Base-by-base conservation (phyloP, 2,888 invertebrate species). In the Heliconius hortense region DNA sequence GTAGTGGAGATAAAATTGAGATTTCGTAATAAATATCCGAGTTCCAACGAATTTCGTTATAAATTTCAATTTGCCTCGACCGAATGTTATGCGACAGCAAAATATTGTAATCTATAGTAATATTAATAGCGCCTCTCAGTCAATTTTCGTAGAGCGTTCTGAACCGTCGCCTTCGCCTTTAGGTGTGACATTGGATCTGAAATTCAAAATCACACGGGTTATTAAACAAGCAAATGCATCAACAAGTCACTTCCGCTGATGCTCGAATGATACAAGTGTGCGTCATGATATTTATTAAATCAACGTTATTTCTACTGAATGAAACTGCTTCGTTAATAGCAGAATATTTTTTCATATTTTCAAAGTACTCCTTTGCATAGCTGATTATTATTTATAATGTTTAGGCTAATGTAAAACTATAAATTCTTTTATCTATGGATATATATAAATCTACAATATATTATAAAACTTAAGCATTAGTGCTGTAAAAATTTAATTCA, bases 101-200 rank as follows among this genome's bases (percentile, higher is more conserved):
- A 66, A 77, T 77, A 85, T 83, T 83, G 82, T 73, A 79, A 75
- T 79, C 78, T 79, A 83, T 79, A 80, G 82, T 79, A 80, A 81
- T 81, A 81, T 89, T 84, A 92, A 85, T 89, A 93, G 86, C 92
- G 92, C 84, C 88, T 90, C 85, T 94, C 94, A 94, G 94, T 93
- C 90, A 93, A 87, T 87, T 92, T 94, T 92, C 89, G 89, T 88
- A 94, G 92, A 86, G 94, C 94, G 88, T 93, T 94, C 93, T 94
- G 94, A 85, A 94, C 94, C 83, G 93, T 94, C 90, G 93, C 93
- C 86, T 93, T 94, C 91, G 94, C 94, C 88, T 93, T 94, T 90
- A 92, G 92, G 82, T 93, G 93, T 81, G 93, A 90, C 87, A 93
- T 87, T 88, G 94, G 93, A 92, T 93, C 94, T 94, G 93, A 85